A percentile compares a stretch with the other conserved stretches of the same genome.
phyloP scores from a whole-genome alignment of 92 coral and sea anemone genomes.

The Zoanthus solanderi region DNA sequence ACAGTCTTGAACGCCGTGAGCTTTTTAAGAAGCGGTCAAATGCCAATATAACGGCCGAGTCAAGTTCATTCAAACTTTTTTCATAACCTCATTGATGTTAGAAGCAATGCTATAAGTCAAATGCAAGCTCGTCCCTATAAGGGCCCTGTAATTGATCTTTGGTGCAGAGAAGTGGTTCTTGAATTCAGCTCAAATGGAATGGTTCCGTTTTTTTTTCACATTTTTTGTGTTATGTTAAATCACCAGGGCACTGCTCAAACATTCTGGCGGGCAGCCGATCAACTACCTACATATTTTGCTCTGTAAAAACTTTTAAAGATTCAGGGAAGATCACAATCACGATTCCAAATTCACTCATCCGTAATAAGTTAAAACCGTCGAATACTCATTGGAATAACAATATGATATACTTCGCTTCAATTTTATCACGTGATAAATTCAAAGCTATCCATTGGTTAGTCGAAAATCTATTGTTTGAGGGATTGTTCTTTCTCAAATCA shows the following conservation, averaged over 20 bases:
- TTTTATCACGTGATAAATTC: constrained; percentile 29
- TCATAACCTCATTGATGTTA: not conserved
- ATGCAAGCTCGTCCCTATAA: not conserved
- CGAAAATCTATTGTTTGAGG: not conserved
- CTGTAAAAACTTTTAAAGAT: not conserved
- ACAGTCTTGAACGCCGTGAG: not conserved
- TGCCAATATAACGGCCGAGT: constrained; percentile 3
- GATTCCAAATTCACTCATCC: constrained; percentile 40
- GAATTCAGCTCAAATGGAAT: not conserved
- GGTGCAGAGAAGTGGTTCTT: constrained; percentile 7
- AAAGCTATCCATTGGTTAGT: constrained; percentile 17
- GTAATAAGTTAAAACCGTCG: constrained; percentile 25
- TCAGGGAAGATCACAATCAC: constrained; percentile 20
- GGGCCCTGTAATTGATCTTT: not conserved
- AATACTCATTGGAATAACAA: constrained; percentile 41
- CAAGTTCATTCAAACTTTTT: not conserved
- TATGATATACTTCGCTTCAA: not conserved
- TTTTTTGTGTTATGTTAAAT: not conserved
- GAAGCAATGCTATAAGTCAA: not conserved
- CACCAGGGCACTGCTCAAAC: not conserved
- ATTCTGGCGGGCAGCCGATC: not conserved
- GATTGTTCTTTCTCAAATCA: constrained; percentile 4
- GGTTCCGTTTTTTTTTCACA: not conserved
- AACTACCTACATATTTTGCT: constrained; percentile 10
- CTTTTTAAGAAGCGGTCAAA: not conserved